Conservation (phyloP, 2,888 invertebrate species). For the Drosophila mimica region DNA sequence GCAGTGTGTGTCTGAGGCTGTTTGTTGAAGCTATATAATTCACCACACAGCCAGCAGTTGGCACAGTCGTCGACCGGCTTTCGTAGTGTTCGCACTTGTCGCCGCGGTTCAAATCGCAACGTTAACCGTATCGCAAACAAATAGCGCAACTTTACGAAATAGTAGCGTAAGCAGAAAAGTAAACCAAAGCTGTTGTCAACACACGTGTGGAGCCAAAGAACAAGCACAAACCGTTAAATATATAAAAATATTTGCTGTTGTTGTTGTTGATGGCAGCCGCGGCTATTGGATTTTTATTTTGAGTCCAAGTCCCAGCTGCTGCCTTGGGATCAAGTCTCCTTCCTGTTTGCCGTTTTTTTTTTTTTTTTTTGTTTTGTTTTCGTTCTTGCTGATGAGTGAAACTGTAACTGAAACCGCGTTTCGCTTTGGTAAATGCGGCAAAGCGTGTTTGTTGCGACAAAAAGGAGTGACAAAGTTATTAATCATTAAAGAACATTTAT, state of each 20-base stretch:
- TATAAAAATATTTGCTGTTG: constrained; percentile 3
- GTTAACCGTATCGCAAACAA: constrained; percentile 3
- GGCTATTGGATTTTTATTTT: constrained; percentile 60
- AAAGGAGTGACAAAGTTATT: constrained; percentile 77
- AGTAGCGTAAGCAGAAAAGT: constrained; percentile 42
- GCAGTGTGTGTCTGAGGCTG: constrained; percentile 4
- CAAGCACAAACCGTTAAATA: constrained; percentile 1
- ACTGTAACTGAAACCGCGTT: constrained; percentile 66
- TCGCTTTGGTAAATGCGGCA: constrained; percentile 27
- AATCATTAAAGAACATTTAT: constrained; percentile 77
- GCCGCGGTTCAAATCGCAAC: constrained; percentile 22
- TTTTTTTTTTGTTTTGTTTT: constrained; percentile 36
- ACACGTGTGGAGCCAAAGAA: constrained; percentile 59
- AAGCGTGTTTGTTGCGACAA: constrained; percentile 44
- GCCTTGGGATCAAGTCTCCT: background rate
- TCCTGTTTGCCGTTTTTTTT: constrained; percentile 17
- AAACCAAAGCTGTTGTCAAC: constrained; percentile 45
- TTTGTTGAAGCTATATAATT: constrained; percentile 53
- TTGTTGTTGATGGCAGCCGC: constrained; percentile 33
- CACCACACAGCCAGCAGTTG: constrained; percentile 57
- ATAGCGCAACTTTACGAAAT: constrained; percentile 35
- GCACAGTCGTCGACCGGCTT: constrained; percentile 78
- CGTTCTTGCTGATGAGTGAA: constrained; percentile 55
- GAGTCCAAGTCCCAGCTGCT: constrained; percentile 24
- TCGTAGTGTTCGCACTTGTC: constrained; percentile 61